Conservation (phyloP, 2,113 vertebrate species). For the Alces alces region DNA sequence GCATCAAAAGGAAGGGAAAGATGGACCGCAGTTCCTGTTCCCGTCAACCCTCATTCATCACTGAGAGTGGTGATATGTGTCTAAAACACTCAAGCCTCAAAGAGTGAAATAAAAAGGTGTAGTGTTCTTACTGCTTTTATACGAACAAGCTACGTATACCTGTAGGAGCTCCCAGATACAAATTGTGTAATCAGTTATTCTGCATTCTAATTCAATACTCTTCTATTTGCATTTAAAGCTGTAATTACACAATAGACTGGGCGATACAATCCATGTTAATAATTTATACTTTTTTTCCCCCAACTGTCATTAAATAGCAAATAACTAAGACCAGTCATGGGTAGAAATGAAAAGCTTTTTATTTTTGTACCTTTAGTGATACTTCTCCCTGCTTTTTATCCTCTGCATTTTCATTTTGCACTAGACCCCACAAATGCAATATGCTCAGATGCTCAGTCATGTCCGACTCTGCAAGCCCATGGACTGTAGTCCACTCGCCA, state of each 20-base stretch:
- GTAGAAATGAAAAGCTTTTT: neutral
- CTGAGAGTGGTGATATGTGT: accelerated
- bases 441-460: neutral
- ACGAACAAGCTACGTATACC: accelerated
- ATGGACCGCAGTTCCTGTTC: accelerated
- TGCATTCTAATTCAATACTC: neutral
- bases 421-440: neutral
- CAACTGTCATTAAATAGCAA: neutral
- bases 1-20: neutral
- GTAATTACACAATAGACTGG: neutral
- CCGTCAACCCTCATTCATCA: neutral
- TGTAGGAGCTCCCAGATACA: neutral
- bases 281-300: neutral
- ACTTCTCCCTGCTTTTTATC: neutral
- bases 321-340: neutral
- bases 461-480: neutral
- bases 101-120: neutral
- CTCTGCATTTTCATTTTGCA: neutral
- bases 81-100: accelerated
- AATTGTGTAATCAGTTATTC: accelerated
- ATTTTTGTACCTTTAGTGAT: neutral
- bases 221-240: neutral
- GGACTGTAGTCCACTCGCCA: neutral
- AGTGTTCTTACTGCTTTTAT: accelerated
- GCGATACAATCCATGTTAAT: neutral